Percentiles rank a stretch among this genome's conserved stretches.
Conservation (phyloP, 2,888 invertebrate genomes). For the Synergus gifuensis region DNA sequence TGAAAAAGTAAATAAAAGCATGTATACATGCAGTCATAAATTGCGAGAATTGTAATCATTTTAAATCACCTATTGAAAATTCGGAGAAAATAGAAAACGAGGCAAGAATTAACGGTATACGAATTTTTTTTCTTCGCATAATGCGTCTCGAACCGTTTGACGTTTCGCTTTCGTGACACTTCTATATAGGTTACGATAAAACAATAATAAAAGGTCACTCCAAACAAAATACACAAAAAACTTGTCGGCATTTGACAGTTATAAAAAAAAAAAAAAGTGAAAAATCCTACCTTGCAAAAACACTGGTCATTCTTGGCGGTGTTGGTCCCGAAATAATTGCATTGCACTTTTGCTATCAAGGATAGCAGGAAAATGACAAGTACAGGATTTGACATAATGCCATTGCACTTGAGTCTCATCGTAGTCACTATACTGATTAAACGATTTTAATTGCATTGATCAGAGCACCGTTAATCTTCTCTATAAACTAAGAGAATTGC, state of each 20-base stretch:
- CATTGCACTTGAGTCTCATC: constrained; percentile 27
- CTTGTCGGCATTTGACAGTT: background rate
- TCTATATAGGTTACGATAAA: background rate
- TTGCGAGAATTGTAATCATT: background rate
- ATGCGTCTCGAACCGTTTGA: background rate
- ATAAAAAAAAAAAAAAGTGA: too few relatives aligned
- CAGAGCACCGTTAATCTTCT: background rate
- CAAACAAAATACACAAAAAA: background rate
- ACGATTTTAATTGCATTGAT: constrained; percentile 7
- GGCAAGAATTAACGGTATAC: background rate
- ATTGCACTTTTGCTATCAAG: constrained; percentile 31
- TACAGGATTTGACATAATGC: constrained; percentile 35
- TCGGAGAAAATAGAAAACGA: background rate
- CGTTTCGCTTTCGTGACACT: background rate
- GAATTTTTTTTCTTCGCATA: background rate
- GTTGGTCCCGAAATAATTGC: constrained; percentile 45
- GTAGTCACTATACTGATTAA: constrained; percentile 3
- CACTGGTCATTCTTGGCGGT: constrained; percentile 32
- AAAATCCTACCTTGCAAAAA: constrained; percentile 46
- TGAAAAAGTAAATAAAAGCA: background rate
- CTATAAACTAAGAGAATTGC: background rate
- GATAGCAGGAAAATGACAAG: constrained; percentile 40
- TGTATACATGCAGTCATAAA: background rate
- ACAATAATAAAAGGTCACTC: background rate
- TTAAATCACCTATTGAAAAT: background rate